Evolutionary conservation across 2,797 vertebrate species (phyloP), one percentile per base, ranked within the genome.

Genomic region (Mareca strepera): DNA sequence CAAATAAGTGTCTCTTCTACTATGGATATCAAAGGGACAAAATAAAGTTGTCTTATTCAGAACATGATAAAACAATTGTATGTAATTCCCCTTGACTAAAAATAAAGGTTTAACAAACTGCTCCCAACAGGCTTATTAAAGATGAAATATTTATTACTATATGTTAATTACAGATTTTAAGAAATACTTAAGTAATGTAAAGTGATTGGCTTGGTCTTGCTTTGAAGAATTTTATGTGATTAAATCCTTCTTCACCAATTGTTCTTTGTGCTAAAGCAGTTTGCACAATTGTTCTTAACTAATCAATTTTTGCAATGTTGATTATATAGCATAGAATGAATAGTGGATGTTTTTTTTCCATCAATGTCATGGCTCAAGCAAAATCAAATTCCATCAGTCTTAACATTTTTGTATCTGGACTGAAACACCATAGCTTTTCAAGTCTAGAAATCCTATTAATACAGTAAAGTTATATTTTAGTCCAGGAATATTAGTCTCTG

Each of bases 91-190:
- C 0, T 0, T 85, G 74, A 88, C 70, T 79, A 83, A 91, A 82
- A 93, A 92, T 78, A 93, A 91, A 82, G 77, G 89, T 80, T 93
- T 92, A 92, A 84, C 87, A 90, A 94, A 94, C 80, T 91, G 85
- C 70, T 97, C 90, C 94, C 90, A 77, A 22, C 20, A 80, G 94
- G 48, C 94, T 94, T 92, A 72, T 94, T 94, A 86, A 93, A 85
- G 64, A 90, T 94, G 60, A 93, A 94, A 90, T 96, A 92, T 95
- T 96, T 95, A 94, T 91, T 88, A 77, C 70, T 94, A 64, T 95
- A 93, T 82, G 81, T 93, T 95, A 93, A 96, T 96, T 93, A 82
- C 39, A 82, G 56, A 10, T 66, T 86, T 94, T 88, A 92, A 92
- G 68, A 56, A 91, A 75, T 86, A 58, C 77, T 95, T 90, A 83